Percentiles rank a stretch among this genome's conserved stretches.
phyloP scores from a whole-genome alignment of 2,113 vertebrate genomes.

The Sprattus sprattus region DNA sequence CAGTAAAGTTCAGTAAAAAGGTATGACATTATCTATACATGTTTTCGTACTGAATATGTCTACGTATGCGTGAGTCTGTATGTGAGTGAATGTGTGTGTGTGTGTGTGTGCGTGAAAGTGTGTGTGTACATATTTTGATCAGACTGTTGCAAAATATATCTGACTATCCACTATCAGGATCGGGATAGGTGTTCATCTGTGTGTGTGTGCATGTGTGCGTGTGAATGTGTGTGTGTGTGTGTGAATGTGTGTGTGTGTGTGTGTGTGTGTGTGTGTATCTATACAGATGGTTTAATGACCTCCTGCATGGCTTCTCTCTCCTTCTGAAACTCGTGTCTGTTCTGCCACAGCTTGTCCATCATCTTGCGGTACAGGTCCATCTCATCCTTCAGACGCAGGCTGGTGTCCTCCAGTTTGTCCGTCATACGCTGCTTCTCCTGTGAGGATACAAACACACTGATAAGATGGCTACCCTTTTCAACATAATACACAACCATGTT shows the following conservation, averaged over 20 bases:
- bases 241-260: not conserved
- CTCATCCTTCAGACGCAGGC: slow-evolving; percentile 91
- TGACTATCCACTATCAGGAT: not conserved
- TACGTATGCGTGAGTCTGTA: no score
- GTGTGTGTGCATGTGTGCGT: not conserved
- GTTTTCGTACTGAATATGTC: no score
- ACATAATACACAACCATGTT: not conserved
- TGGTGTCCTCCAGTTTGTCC: slow-evolving; percentile 90
- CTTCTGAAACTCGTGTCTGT: slow-evolving; percentile 91
- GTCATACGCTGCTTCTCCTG: slow-evolving; percentile 95
- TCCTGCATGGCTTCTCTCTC: slow-evolving; percentile 94
- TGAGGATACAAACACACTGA: not conserved
- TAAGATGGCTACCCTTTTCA: no score
- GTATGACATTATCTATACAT: no score
- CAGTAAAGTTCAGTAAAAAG: not conserved
- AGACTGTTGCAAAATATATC: not conserved
- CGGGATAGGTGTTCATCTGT: not conserved
- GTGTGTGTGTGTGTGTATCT: slow-evolving; percentile 21
- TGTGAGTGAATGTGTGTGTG: no score
- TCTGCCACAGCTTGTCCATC: slow-evolving; percentile 94
- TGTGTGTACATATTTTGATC: not conserved
- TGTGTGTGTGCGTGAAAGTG: no score
- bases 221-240: not conserved
- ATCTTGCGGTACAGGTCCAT: slow-evolving; percentile 94
- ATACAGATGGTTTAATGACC: slow-evolving; percentile 61